Conservation (phyloP, 1,140 invertebrate genomes). For the Oreohelix idahoensis region DNA sequence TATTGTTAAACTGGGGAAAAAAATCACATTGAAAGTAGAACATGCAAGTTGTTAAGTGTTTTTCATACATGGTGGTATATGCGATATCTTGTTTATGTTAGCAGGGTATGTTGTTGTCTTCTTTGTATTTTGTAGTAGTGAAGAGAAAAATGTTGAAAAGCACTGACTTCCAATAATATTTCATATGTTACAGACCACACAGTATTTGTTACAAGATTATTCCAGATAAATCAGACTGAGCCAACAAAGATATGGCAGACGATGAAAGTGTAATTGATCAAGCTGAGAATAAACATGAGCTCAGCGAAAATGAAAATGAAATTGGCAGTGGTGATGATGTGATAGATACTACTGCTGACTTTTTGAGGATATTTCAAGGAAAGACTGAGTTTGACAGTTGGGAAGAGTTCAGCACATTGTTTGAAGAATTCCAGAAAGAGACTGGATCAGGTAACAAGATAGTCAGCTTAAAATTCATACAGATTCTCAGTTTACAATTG, state of each 20-base stretch:
- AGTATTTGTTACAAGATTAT: background rate
- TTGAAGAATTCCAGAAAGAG: constrained; percentile 35
- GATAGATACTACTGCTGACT: constrained; percentile 33
- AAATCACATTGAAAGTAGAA: too few relatives aligned
- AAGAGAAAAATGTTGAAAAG: too few relatives aligned
- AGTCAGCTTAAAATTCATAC: too few relatives aligned
- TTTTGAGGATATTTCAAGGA: constrained; percentile 30
- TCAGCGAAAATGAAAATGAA: constrained; percentile 2
- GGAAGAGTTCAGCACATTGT: constrained; percentile 30
- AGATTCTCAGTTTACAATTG: too few relatives aligned
- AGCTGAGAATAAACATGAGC: background rate
- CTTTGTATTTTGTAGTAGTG: too few relatives aligned
- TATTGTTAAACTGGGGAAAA: too few relatives aligned
- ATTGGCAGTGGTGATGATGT: constrained; percentile 18
- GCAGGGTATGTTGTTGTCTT: too few relatives aligned
- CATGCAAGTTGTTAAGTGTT: too few relatives aligned
- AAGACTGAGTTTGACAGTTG: constrained; percentile 37
- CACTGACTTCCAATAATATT: too few relatives aligned
- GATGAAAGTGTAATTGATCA: constrained; percentile 11
- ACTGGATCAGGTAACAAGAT: constrained; percentile 38
- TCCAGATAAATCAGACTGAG: background rate
- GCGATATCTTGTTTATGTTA: too few relatives aligned
- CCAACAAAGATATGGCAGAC: constrained; percentile 1
- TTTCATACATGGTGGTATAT: too few relatives aligned
- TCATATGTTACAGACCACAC: too few relatives aligned